phyloP scores from a whole-genome alignment of 2,888 invertebrate species.

The Erebia aethiops region DNA sequence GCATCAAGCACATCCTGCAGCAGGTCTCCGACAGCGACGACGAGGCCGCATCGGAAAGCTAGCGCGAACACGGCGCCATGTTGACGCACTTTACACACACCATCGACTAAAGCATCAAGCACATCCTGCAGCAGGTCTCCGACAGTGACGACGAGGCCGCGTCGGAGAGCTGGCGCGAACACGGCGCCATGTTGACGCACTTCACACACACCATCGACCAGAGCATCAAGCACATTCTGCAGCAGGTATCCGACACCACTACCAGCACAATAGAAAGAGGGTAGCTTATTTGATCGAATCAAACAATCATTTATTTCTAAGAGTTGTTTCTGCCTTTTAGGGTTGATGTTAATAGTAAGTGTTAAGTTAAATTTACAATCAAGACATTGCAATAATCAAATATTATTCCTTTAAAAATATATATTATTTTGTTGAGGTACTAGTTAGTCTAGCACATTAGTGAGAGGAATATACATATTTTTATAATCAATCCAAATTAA shows the following conservation, averaged over 20 bases:
- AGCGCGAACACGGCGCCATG: not conserved
- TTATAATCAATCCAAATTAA: too few species aligned
- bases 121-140: constrained; percentile 55
- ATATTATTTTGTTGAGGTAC: too few species aligned
- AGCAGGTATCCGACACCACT: constrained; percentile 47
- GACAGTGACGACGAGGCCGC: constrained; percentile 13
- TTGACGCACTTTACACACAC: not conserved
- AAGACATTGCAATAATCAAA: too few species aligned
- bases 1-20: constrained; percentile 89
- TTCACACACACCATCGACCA: not conserved
- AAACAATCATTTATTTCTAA: too few species aligned
- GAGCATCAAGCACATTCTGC: constrained; percentile 5
- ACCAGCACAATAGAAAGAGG: too few species aligned
- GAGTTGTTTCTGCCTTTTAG: too few species aligned
- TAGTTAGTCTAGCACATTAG: too few species aligned
- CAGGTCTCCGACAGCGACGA: constrained; percentile 55
- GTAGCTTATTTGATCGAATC: too few species aligned
- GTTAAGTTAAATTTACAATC: too few species aligned
- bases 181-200: not conserved
- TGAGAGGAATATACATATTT: too few species aligned
- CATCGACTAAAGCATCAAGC: not conserved
- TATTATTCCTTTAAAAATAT: too few species aligned
- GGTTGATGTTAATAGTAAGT: too few species aligned
- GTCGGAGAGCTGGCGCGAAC: not conserved
- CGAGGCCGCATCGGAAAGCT: not conserved